Percentiles rank a stretch among this genome's conserved stretches.
These are phyloP conservation scores for Microchirus variegatus DNA, from an alignment of 2,797 vertebrate genomes.

Conservation along the genomic window DNA sequence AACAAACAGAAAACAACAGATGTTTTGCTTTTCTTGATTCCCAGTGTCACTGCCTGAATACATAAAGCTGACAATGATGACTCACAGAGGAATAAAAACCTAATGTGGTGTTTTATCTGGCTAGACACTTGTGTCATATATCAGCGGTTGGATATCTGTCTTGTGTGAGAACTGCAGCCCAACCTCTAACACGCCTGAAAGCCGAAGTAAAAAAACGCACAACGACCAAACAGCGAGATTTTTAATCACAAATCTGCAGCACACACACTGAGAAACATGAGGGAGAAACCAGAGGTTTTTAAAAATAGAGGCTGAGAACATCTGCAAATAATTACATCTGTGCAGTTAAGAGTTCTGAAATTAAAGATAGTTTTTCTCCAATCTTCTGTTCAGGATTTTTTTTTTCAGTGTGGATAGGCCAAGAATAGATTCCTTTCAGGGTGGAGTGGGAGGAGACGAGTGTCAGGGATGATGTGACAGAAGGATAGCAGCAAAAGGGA, in stretches of 20 bases:
- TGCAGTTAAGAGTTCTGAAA: no score
- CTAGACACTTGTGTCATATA: constrained; percentile 35
- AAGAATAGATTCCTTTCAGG: no score
- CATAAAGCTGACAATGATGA: constrained; percentile 26
- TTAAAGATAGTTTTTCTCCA: no score
- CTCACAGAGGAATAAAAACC: constrained; percentile 38
- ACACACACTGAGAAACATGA: no score
- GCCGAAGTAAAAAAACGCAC: constrained; percentile 6
- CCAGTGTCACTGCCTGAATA: constrained; percentile 36
- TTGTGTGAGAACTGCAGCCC: constrained; percentile 14
- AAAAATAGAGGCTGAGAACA: no score
- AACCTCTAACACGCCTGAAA: constrained; percentile 7
- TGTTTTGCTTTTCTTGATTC: constrained; percentile 51
- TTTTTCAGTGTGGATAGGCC: no score
- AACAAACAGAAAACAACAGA: constrained; percentile 63
- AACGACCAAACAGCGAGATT: not conserved
- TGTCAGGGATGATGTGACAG: no score
- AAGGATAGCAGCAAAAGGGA: no score
- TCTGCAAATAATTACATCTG: no score
- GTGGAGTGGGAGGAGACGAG: no score
- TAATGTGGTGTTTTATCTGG: constrained; percentile 26
- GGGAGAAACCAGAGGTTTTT: no score
- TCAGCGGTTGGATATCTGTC: constrained; percentile 33
- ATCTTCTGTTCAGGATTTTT: no score
- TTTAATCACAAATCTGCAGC: not conserved